Evolutionary conservation across 2,888 invertebrate species (phyloP).

Genomic region (Lacanobia oleracea): DNA sequence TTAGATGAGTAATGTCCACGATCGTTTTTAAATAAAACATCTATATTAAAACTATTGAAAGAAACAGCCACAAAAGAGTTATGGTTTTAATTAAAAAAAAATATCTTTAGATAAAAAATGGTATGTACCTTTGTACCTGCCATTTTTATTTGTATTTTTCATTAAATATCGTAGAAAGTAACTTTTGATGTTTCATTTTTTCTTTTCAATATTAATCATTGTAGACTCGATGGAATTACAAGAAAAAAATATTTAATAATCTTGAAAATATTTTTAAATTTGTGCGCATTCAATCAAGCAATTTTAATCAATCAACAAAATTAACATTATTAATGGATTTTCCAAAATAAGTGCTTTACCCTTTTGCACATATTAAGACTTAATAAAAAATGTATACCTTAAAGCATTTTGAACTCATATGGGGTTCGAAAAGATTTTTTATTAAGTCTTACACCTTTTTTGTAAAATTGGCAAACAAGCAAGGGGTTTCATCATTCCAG

Average conservation of each 20-base stretch:
- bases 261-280: neutral
- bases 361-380: slow-evolving; percentile 1
- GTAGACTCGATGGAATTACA: neutral
- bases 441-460: neutral
- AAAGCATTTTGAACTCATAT: neutral
- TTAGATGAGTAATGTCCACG: slow-evolving; percentile 13
- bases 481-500: too few relatives aligned
- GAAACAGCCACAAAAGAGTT: slow-evolving; percentile 29
- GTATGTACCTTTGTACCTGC: slow-evolving; percentile 4
- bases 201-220: slow-evolving; percentile 3
- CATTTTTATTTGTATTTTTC: slow-evolving; percentile 5
- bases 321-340: slow-evolving; percentile 1
- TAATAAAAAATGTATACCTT: slow-evolving; percentile 21
- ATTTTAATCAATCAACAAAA: slow-evolving; percentile 11
- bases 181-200: neutral
- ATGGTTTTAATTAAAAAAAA: slow-evolving; percentile 46
- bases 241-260: neutral
- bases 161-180: slow-evolving; percentile 6
- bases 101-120: slow-evolving; percentile 18
- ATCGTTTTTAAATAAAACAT: slow-evolving; percentile 15
- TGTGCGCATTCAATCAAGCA: slow-evolving; percentile 6
- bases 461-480: too few relatives aligned
- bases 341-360: slow-evolving; percentile 1
- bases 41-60: slow-evolving; percentile 44
- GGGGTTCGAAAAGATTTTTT: too few relatives aligned